Conservation (phyloP, 2,797 vertebrate species). For the Cercopithecus diana region DNA sequence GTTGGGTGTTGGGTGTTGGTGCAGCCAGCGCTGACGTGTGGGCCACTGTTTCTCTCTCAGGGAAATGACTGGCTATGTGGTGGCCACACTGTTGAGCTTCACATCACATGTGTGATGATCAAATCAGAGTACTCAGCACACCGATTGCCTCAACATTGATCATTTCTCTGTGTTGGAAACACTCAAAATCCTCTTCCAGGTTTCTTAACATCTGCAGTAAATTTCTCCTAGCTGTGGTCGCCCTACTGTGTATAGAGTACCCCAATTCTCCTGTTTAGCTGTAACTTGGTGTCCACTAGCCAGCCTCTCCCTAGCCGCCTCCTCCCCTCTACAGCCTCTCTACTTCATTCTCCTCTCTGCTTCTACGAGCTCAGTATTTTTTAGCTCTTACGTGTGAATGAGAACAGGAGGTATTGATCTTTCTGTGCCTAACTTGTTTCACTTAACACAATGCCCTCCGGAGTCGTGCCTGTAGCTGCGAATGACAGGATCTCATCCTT, state of each 20-base stretch:
- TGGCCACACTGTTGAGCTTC: too few species aligned
- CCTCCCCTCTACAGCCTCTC: background rate
- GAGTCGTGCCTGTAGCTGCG: rapidly evolving
- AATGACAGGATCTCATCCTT: background rate
- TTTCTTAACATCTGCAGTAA: background rate
- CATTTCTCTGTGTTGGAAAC: background rate
- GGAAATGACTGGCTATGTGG: too few species aligned
- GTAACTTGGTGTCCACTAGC: background rate
- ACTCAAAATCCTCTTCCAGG: background rate
- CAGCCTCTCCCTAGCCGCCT: rapidly evolving
- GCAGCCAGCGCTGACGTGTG: too few species aligned
- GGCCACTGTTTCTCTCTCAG: background rate
- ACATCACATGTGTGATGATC: background rate
- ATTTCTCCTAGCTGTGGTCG: rapidly evolving
- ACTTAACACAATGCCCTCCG: background rate
- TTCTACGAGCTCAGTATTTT: background rate
- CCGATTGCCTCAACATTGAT: background rate
- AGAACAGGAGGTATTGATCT: background rate
- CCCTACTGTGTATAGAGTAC: background rate
- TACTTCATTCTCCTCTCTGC: background rate
- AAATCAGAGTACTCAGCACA: background rate
- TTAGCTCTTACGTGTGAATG: rapidly evolving
- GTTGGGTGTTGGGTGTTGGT: background rate
- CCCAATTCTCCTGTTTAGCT: background rate
- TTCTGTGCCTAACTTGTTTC: background rate